Percentiles rank a stretch among this genome's conserved stretches.
These are phyloP conservation scores for Denticeps clupeoides DNA, from an alignment of 2,797 vertebrate genomes.

Conservation along the genomic window DNA sequence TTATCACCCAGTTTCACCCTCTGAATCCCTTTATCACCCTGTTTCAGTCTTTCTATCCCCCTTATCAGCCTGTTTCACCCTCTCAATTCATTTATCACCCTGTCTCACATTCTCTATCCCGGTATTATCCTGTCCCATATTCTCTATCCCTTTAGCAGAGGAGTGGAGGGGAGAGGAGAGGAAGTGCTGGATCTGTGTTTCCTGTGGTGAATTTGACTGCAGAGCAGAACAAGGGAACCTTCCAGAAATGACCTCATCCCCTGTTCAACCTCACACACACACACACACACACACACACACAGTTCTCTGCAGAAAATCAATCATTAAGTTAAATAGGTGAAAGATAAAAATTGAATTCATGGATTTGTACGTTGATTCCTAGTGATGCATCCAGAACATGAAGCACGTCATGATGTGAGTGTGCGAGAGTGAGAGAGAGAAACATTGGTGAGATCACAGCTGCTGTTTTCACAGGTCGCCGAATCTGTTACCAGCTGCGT, in stretches of 20 bases:
- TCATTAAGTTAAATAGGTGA: no score
- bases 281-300: background rate
- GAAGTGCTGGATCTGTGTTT: background rate
- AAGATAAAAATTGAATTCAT: no score
- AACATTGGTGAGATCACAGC: no score
- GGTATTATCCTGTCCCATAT: no score
- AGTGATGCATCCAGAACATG: no score
- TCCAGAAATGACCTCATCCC: slow-evolving; percentile 25
- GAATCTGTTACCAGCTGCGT: background rate
- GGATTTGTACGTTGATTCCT: no score
- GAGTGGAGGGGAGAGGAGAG: slow-evolving; percentile 7
- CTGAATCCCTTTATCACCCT: background rate
- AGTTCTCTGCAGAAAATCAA: no score
- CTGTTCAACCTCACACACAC: background rate
- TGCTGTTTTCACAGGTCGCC: background rate
- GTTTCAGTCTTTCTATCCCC: background rate
- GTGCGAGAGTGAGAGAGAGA: no score
- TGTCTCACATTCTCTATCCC: no score
- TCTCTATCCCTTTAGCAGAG: background rate
- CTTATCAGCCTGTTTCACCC: background rate
- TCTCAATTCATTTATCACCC: no score
- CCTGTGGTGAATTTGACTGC: slow-evolving; percentile 20
- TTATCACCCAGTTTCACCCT: background rate
- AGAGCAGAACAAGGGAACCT: slow-evolving; percentile 5
- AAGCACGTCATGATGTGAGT: no score